Evolutionary conservation across 2,113 vertebrate species (phyloP), one percentile per base, ranked within the genome.

Genomic region (Campylorhamphus procurvoides): DNA sequence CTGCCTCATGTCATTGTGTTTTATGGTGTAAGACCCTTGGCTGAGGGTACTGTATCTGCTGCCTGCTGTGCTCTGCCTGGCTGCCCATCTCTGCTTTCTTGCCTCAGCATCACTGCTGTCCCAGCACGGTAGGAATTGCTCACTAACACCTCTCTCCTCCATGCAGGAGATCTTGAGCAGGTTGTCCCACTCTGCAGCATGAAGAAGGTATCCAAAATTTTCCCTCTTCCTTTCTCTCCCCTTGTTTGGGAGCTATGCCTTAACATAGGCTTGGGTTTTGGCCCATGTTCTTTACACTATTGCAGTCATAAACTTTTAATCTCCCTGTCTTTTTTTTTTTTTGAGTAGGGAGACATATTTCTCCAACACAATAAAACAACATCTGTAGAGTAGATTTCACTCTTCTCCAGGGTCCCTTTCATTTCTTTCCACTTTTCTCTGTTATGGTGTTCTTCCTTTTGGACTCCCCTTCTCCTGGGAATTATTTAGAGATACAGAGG

Each of bases 341-440:
- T 50, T 42, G 40, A 52, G 19, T 42, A 74, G 35, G 17, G 42
- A 78, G 35, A 75, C 94, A 75, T 0, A 0, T 5, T 90, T 73
- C 33, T 94, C 49, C 76, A 94, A 25, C 19, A 58, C 14, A 66
- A 58, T 73, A 60, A 52, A 88, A 33, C 27, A 68, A 42, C 35
- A 84, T 52, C 72, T 86, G n/a, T 90, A 73, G 90, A 94, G 92
- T 60, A 76, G 39, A 72, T 89, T 84, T 92, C 35, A n/a, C 35
- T 31, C 18, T 82, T 90, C 88, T 68, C 67, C 18, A 24, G 49
- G 15, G 58, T 52, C 5, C 91, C 18, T 56, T 88, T 56, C 1
- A n/a, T 76, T 56, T 77, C 44, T 88, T 90, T 82, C 28, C n/a
- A 33, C 15, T 90, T 63, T 81, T 81, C 40, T 77, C 27, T 6